These are phyloP conservation scores for Pseudorectes ferrugineus DNA, from an alignment of 2,113 vertebrate species.

Conservation along the genomic window DNA sequence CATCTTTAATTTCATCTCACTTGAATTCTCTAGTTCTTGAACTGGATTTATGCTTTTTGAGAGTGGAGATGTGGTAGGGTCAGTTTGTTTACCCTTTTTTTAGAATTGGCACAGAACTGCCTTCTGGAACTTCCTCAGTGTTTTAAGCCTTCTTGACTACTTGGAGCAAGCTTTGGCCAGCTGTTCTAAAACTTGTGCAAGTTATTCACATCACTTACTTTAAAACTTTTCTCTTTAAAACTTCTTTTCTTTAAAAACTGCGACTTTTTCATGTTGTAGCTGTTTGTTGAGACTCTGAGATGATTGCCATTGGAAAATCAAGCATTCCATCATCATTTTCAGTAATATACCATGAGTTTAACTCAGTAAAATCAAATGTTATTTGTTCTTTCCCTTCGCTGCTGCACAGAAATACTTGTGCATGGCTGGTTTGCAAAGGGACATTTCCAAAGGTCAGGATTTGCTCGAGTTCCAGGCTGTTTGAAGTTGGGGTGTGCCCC, in stretches of 20 bases:
- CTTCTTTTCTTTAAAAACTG: not conserved
- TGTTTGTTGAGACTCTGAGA: not conserved
- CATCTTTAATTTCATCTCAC: not conserved
- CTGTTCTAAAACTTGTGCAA: constrained; percentile 11
- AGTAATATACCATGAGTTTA: not conserved
- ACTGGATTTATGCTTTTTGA: not conserved
- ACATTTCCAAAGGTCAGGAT: not conserved
- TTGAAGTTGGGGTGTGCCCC: not conserved
- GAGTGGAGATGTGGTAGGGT: not conserved
- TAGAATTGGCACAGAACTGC: not conserved
- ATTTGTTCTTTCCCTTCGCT: not conserved
- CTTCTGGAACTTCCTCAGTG: constrained; percentile 2
- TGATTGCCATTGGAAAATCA: not conserved
- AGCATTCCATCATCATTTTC: not conserved
- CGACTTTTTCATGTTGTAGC: not conserved
- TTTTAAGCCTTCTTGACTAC: constrained; percentile 33
- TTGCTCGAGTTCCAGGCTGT: not conserved
- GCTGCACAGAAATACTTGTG: not conserved
- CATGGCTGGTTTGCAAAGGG: not conserved
- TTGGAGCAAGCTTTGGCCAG: constrained; percentile 37
- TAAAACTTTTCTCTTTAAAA: not conserved
- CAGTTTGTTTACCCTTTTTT: not conserved
- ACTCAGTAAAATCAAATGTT: not conserved
- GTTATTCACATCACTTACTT: not conserved
- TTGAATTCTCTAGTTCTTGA: not conserved